phyloP scores from a whole-genome alignment of 2,888 invertebrate species.

The Caradrina clavipalpis region DNA sequence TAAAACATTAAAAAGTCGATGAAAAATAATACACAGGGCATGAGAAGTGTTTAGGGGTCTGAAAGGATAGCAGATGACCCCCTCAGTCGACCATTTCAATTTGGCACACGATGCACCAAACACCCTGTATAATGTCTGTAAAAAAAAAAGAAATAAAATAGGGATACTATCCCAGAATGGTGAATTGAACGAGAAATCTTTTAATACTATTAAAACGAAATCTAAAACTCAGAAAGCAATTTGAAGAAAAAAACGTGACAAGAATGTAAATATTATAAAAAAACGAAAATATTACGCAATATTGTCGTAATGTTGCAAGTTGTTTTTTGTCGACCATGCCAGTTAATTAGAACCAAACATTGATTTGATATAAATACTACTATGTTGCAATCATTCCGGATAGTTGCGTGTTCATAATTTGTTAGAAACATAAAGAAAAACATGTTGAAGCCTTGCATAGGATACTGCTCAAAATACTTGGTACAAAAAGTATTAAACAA shows the following conservation, averaged over 20 bases:
- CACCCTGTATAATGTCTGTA: too few relatives aligned
- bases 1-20: too few relatives aligned
- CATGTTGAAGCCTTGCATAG: slow-evolving; percentile 9
- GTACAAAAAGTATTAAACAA: too few relatives aligned
- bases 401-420: slow-evolving; percentile 48
- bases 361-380: not conserved
- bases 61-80: too few relatives aligned
- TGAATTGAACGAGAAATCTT: too few relatives aligned
- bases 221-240: not conserved
- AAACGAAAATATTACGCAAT: slow-evolving; percentile 47
- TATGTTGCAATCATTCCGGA: slow-evolving; percentile 55
- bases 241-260: slow-evolving; percentile 2
- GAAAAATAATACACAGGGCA: too few relatives aligned
- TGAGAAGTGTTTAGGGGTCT: too few relatives aligned
- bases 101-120: too few relatives aligned
- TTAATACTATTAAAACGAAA: not conserved
- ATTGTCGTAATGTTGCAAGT: slow-evolving; percentile 12
- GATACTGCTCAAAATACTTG: not conserved
- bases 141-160: too few relatives aligned
- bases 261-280: slow-evolving; percentile 8
- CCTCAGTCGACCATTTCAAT: too few relatives aligned
- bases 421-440: not conserved
- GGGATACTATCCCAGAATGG: too few relatives aligned
- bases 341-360: slow-evolving; percentile 14
- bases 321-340: slow-evolving; percentile 2